Conservation (phyloP, 1,140 invertebrate genomes). For the Patella vulgata region DNA sequence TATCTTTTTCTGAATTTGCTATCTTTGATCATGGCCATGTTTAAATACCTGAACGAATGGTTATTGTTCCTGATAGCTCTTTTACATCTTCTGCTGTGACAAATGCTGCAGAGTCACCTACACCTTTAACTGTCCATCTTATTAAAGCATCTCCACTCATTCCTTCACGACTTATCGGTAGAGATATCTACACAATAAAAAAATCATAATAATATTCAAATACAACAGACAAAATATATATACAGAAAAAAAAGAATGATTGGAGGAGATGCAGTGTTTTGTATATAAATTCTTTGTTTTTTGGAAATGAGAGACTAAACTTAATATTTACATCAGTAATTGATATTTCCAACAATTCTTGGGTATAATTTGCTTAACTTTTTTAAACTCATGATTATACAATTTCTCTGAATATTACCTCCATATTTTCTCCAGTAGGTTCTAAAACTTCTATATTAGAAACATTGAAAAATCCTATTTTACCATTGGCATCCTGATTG, state of each 20-base stretch:
- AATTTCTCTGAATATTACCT: slow-evolving; percentile 32
- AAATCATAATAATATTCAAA: no score
- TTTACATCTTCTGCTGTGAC: slow-evolving; percentile 46
- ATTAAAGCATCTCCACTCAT: slow-evolving; percentile 58
- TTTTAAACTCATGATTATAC: no score
- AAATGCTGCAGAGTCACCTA: slow-evolving; percentile 34
- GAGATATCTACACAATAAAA: slow-evolving; percentile 43
- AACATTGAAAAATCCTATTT: slow-evolving; percentile 57
- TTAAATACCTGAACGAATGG: slow-evolving; percentile 48
- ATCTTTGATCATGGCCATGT: no score
- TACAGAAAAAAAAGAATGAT: no score
- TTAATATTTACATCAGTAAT: no score
- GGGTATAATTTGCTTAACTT: no score
- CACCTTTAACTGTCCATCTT: slow-evolving; percentile 45
- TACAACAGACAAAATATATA: no score
- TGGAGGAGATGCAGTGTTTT: no score
- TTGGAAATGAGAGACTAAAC: no score
- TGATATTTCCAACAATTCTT: no score
- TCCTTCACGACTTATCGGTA: slow-evolving; percentile 53
- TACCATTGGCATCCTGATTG: slow-evolving; percentile 57
- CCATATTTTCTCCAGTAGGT: slow-evolving; percentile 29
- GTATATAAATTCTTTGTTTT: no score
- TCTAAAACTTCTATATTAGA: slow-evolving; percentile 44
- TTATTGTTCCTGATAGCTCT: slow-evolving; percentile 39
- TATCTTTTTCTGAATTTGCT: no score